Percentiles rank a stretch among this genome's conserved stretches.
phyloP scores from a whole-genome alignment of 1,140 invertebrate genomes.

The Drosophila orosa region DNA sequence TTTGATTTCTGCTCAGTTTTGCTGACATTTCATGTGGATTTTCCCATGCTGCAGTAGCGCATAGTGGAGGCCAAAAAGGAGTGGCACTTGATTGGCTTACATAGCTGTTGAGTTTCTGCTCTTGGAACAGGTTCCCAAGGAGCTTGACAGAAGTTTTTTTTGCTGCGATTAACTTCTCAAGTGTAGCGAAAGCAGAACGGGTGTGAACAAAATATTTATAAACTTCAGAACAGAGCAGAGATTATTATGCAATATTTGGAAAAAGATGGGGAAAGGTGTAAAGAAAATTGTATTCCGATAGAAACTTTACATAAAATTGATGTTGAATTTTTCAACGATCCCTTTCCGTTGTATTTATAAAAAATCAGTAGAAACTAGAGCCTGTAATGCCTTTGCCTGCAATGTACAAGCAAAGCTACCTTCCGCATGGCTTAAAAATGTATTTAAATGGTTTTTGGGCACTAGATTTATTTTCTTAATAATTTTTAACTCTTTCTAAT shows the following conservation, averaged over 20 bases:
- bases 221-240: background rate
- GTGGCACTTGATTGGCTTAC: constrained; percentile 52
- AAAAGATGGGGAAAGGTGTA: background rate
- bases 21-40: constrained; percentile 54
- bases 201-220: background rate
- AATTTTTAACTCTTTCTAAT: no score
- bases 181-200: background rate
- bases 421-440: no score
- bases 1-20: constrained; percentile 60
- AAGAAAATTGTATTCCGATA: background rate
- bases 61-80: constrained; percentile 39
- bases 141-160: constrained; percentile 37
- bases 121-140: constrained; percentile 48
- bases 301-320: background rate
- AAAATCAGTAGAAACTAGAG: background rate
- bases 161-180: constrained; percentile 17
- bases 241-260: background rate
- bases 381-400: background rate
- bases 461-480: no score
- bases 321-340: background rate
- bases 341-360: background rate
- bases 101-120: constrained; percentile 12
- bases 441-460: no score
- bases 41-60: constrained; percentile 56
- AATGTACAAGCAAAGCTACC: background rate